These are phyloP conservation scores for Mionectes macconnelli DNA, from an alignment of 2,113 vertebrate species.

Conservation along the genomic window DNA sequence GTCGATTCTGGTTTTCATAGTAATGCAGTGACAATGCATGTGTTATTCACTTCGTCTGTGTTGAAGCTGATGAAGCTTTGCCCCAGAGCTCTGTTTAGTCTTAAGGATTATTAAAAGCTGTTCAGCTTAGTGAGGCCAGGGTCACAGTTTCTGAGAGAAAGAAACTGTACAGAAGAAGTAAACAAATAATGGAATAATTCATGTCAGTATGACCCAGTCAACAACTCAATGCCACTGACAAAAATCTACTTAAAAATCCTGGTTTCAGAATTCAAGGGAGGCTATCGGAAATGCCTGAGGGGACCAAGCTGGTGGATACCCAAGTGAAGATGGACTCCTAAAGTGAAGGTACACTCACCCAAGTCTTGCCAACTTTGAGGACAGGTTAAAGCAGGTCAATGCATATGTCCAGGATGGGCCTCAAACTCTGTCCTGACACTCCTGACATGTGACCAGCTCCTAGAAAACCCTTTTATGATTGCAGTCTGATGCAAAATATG, in stretches of 20 bases:
- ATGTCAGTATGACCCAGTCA: neutral
- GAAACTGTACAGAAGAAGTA: neutral
- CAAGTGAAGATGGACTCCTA: neutral
- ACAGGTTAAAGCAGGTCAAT: neutral
- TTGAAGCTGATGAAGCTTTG: neutral
- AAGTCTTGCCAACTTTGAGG: neutral
- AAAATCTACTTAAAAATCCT: neutral
- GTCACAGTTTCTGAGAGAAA: neutral
- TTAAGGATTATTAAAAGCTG: neutral
- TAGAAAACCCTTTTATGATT: neutral
- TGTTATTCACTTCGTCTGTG: accelerated
- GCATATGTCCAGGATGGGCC: accelerated
- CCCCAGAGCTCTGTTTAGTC: neutral
- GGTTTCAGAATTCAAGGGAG: neutral
- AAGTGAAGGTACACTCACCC: neutral
- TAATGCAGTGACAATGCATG: neutral
- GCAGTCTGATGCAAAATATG: neutral
- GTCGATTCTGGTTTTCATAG: neutral
- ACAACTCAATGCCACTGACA: neutral
- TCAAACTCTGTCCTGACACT: neutral
- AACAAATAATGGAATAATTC: neutral
- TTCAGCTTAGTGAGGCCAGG: neutral
- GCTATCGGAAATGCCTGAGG: neutral
- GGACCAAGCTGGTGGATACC: too few species aligned
- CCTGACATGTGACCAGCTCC: neutral